Percentiles rank a stretch among this genome's conserved stretches.
Evolutionary conservation across 2,113 vertebrate genomes (phyloP).

Genomic region (Poecilia latipinna): DNA sequence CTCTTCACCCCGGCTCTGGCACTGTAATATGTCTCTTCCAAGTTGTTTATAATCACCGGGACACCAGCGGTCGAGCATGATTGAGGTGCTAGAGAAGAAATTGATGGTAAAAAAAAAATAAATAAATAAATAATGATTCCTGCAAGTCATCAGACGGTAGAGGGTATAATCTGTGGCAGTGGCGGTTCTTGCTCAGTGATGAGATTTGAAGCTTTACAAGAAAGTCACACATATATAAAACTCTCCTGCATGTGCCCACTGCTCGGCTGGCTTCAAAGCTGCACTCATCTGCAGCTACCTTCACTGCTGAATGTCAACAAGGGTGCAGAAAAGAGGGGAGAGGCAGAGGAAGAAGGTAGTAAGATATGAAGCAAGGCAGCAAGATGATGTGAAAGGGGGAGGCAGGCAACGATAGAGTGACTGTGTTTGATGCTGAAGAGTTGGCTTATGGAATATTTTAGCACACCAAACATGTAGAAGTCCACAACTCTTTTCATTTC

Average conservation of each 20-base stretch:
- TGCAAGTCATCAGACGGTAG: slow-evolving; percentile 60
- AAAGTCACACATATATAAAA: slow-evolving; percentile 62
- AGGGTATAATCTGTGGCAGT: slow-evolving; percentile 52
- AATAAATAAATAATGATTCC: slow-evolving; percentile 41
- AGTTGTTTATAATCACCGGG: slow-evolving; percentile 58
- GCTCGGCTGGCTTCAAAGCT: slow-evolving; percentile 60
- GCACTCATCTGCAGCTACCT: slow-evolving; percentile 60
- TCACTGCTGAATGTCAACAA: slow-evolving; percentile 63
- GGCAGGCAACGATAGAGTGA: slow-evolving; percentile 19
- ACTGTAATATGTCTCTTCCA: slow-evolving; percentile 38
- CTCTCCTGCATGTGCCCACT: slow-evolving; percentile 52
- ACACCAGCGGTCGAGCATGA: slow-evolving; percentile 39
- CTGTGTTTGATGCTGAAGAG: slow-evolving; percentile 47
- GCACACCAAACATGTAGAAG: slow-evolving; percentile 38
- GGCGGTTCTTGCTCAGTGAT: slow-evolving; percentile 50
- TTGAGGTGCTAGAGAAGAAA: slow-evolving; percentile 39
- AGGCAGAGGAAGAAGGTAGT: slow-evolving; percentile 1
- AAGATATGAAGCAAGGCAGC: slow-evolving; percentile 19
- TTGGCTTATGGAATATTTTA: slow-evolving; percentile 32
- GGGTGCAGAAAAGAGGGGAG: slow-evolving; percentile 12
- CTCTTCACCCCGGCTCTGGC: slow-evolving; percentile 25
- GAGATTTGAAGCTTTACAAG: slow-evolving; percentile 69
- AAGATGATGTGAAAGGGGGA: slow-evolving; percentile 14
- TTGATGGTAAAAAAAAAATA: slow-evolving; percentile 22
- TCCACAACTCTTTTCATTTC: slow-evolving; percentile 35